Base-by-base conservation (phyloP, 1,140 invertebrate genomes). In the Trachymyrmex cornetzi region DNA sequence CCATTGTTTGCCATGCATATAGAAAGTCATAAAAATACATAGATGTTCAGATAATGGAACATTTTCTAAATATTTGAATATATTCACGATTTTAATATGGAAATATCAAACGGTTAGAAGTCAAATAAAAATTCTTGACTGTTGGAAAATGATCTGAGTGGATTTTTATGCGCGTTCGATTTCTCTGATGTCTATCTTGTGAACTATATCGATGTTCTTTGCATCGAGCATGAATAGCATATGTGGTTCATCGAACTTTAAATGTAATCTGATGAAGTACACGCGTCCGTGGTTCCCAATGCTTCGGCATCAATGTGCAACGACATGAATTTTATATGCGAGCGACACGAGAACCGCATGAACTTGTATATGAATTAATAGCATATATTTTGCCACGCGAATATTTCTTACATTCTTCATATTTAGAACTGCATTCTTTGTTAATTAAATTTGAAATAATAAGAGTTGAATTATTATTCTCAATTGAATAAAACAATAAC, bases 201-300 rank as follows among this genome's bases (percentile, higher is more conserved):
- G 16, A 53, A 55, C 9, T 24, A 48, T 71, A 57, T 66, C 77
- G 61, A 30, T 22, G 12, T 22, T 66, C 38, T 38, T 79, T 44
- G 34, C 22, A 44, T 38, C 27, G 48, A 55, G 14, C n/a, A 24
- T 38, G 64, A 81, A 71, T 69, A 69, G 30, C 64, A 16, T 59
- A 38, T 44, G 12, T 24, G 79, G 79, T 81, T 81, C 79, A 30
- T 72, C 79, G 79, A 81, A 81, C 50, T 55, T 71, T 72, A 81
- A 81, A 81, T 72, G 34, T 71, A 72, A 81, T 72, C 50, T 44
- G 66, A 72, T 72, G 66, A 81, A 22, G 66, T 71, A 81, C 50
- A 72, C 34, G 67, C 50, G 71, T 72, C 66, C 67, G 34, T 81
- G 79, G 50, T 44, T 81, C 16, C 64, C 64, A 71, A 71, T 81